Evolutionary conservation across 2,113 vertebrate species (phyloP).

Genomic region (Gadus chalcogrammus): DNA sequence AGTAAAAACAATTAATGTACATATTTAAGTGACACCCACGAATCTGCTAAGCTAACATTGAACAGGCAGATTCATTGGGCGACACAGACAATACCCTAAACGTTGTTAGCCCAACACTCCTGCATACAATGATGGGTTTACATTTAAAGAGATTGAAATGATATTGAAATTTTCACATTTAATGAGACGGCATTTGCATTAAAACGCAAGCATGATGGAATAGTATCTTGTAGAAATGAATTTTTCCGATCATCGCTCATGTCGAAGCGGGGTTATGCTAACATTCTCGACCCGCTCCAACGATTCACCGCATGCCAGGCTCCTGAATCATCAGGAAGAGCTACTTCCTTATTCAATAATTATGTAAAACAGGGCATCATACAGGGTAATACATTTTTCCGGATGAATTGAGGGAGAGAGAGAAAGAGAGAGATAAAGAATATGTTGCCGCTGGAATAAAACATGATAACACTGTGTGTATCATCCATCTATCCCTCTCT

Average conservation of each 20-base stretch:
- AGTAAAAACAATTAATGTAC: constrained; percentile 64
- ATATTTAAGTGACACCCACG: constrained; percentile 62
- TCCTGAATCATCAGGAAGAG: constrained; percentile 5
- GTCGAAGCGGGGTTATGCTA: not conserved
- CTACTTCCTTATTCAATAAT: constrained; percentile 13
- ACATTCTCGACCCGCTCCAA: not conserved
- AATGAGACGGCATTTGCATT: constrained; percentile 12
- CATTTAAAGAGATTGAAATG: too few relatives aligned
- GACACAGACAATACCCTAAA: constrained; percentile 16
- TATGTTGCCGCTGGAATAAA: not conserved
- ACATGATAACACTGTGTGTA: not conserved
- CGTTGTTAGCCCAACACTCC: too few relatives aligned
- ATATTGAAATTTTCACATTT: constrained; percentile 7
- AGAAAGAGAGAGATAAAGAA: not conserved
- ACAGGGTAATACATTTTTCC: constrained; percentile 4
- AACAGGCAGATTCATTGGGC: constrained; percentile 39
- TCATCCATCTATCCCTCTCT: too few relatives aligned
- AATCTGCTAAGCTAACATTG: constrained; percentile 57
- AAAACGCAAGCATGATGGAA: constrained; percentile 11
- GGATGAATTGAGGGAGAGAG: not conserved
- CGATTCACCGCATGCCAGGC: constrained; percentile 4
- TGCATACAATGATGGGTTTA: too few relatives aligned
- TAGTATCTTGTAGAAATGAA: not conserved
- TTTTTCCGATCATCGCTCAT: constrained; percentile 7
- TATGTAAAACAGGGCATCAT: constrained; percentile 14